phyloP scores from a whole-genome alignment of 2,888 invertebrate genomes.

The Lacanobia wlatinum region DNA sequence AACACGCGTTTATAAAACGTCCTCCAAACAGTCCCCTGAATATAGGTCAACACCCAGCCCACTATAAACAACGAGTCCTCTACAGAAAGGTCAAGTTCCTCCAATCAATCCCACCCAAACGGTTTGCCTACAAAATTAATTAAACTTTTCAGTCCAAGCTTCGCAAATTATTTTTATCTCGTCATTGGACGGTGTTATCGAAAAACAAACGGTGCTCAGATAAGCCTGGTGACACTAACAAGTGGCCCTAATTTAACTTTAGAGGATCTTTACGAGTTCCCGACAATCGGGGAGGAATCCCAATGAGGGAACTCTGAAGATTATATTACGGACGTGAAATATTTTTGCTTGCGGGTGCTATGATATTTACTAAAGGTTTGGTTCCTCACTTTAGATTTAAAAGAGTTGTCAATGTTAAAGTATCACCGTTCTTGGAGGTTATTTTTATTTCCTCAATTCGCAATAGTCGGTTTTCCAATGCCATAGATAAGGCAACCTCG shows the following conservation, averaged over 20 bases:
- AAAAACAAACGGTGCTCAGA: slow-evolving; percentile 76
- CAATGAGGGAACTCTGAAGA: slow-evolving; percentile 67
- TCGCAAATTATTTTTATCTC: slow-evolving; percentile 64
- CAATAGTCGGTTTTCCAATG: no score
- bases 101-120: slow-evolving; percentile 52
- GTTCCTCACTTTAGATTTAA: background rate
- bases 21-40: background rate
- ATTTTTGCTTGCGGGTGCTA: slow-evolving; percentile 24
- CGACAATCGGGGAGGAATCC: slow-evolving; percentile 72
- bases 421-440: no score
- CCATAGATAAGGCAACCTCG: no score
- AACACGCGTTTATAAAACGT: background rate
- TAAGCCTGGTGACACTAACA: slow-evolving; percentile 79
- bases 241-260: slow-evolving; percentile 84
- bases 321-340: slow-evolving; percentile 49
- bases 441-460: no score
- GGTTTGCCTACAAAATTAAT: slow-evolving; percentile 58
- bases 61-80: slow-evolving; percentile 20
- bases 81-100: slow-evolving; percentile 33
- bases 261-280: slow-evolving; percentile 79
- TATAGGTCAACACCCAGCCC: slow-evolving; percentile 6
- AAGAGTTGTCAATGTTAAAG: background rate
- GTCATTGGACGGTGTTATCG: slow-evolving; percentile 75
- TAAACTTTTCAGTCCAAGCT: slow-evolving; percentile 56
- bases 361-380: slow-evolving; percentile 1